Conservation (phyloP, 2,888 invertebrate genomes). For the Apodemia hepburni region DNA sequence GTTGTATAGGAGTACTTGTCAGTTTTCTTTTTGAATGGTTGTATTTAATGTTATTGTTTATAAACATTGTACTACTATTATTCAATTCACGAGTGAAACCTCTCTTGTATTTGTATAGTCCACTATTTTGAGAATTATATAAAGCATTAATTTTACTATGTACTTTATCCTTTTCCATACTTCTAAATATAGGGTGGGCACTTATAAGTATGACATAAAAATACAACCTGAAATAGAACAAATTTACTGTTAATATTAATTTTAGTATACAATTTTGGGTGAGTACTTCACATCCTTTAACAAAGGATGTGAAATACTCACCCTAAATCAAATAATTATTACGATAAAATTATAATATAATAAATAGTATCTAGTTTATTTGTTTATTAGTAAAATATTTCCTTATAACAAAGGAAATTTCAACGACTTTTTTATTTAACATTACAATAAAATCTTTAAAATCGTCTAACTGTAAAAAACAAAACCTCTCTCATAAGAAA, state of each 20-base stretch:
- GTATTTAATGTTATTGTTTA: slow-evolving; percentile 32
- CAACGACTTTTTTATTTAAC: too few relatives aligned
- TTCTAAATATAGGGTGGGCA: slow-evolving; percentile 61
- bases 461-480: not conserved
- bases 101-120: not conserved
- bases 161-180: slow-evolving; percentile 42
- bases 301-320: too few relatives aligned
- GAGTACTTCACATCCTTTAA: too few relatives aligned
- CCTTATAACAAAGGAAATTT: too few relatives aligned
- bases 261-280: not conserved
- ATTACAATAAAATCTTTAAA: not conserved
- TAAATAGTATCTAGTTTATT: too few relatives aligned
- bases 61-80: not conserved
- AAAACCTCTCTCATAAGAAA: not conserved
- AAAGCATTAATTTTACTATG: not conserved
- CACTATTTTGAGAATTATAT: not conserved
- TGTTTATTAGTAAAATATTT: too few relatives aligned
- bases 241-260: not conserved
- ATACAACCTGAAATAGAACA: slow-evolving; percentile 51
- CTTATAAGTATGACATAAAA: slow-evolving; percentile 56
- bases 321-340: too few relatives aligned
- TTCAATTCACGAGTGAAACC: not conserved
- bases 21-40: slow-evolving; percentile 25
- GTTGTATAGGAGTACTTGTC: not conserved
- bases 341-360: too few relatives aligned